These are phyloP conservation scores for Euspilapteryx auroguttella DNA, from an alignment of 2,888 invertebrate species.

Conservation along the genomic window DNA sequence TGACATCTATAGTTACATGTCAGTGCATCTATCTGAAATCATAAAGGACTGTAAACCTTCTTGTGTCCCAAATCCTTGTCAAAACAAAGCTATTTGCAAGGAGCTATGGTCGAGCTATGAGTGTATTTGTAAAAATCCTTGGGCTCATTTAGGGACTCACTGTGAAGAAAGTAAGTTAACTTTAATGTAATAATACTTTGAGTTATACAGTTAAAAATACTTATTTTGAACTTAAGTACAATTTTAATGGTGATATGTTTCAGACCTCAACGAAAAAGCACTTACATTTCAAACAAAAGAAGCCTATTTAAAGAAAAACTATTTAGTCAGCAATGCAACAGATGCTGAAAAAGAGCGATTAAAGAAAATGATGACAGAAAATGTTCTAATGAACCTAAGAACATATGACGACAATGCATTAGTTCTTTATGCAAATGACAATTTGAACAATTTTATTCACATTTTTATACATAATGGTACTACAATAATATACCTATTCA, in stretches of 20 bases:
- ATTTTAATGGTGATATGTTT: too few relatives aligned
- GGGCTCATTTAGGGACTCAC: slow-evolving; percentile 88
- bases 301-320: slow-evolving; percentile 80
- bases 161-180: slow-evolving; percentile 90
- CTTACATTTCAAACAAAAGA: slow-evolving; percentile 83
- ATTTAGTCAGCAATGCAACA: slow-evolving; percentile 67
- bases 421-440: slow-evolving; percentile 89
- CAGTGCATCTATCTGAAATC: slow-evolving; percentile 87
- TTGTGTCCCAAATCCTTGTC: slow-evolving; percentile 92
- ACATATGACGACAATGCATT: slow-evolving; percentile 83
- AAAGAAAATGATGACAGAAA: slow-evolving; percentile 75
- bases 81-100: slow-evolving; percentile 87
- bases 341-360: slow-evolving; percentile 65
- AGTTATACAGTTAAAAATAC: too few relatives aligned
- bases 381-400: slow-evolving; percentile 85
- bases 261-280: slow-evolving; percentile 89
- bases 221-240: too few relatives aligned
- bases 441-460: slow-evolving; percentile 91
- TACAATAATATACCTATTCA: slow-evolving; percentile 82
- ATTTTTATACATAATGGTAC: slow-evolving; percentile 79
- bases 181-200: too few relatives aligned
- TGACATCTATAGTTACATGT: slow-evolving; percentile 91
- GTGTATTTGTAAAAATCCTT: slow-evolving; percentile 89
- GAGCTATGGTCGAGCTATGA: slow-evolving; percentile 92
- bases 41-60: slow-evolving; percentile 93